Percentiles rank a stretch among this genome's conserved stretches.
These are phyloP conservation scores for Orius insidiosus DNA, from an alignment of 1,140 invertebrate genomes.

Conservation along the genomic window DNA sequence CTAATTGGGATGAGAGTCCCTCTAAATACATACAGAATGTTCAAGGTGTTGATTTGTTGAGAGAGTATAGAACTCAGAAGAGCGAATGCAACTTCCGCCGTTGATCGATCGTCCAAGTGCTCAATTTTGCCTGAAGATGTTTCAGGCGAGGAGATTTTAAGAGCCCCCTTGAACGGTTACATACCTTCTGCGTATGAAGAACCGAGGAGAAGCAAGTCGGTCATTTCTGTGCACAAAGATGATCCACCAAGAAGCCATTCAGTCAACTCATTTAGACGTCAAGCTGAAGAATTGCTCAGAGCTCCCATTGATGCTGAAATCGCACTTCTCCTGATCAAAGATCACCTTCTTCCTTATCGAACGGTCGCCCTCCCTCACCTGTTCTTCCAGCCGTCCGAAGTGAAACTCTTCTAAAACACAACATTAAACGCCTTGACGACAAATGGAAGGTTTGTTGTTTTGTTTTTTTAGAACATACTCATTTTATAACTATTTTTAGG, in stretches of 20 bases:
- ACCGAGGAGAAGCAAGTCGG: too few species aligned
- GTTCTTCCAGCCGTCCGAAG: constrained; percentile 9
- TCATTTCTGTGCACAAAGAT: too few species aligned
- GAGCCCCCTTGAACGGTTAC: too few species aligned
- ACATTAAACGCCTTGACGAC: constrained; percentile 7
- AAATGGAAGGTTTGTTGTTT: constrained; percentile 13
- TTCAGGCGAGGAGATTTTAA: not conserved
- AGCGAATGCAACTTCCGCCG: constrained; percentile 5
- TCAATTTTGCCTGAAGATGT: not conserved
- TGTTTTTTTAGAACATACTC: not conserved
- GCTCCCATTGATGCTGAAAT: constrained; percentile 9
- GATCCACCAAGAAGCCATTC: too few species aligned
- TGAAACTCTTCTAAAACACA: constrained; percentile 4
- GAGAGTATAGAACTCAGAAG: constrained; percentile 4
- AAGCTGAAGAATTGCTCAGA: constrained; percentile 1
- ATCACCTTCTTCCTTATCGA: not conserved
- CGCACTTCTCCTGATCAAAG: not conserved
- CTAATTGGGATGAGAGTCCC: not conserved
- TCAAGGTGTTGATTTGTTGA: constrained; percentile 2
- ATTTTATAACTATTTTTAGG: not conserved
- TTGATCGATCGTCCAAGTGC: constrained; percentile 3
- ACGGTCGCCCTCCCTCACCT: not conserved
- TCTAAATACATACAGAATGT: not conserved
- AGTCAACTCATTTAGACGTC: not conserved
- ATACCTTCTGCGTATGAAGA: too few species aligned